Evolutionary conservation across 2,113 vertebrate species (phyloP).

Genomic region (Hippocampus comes): DNA sequence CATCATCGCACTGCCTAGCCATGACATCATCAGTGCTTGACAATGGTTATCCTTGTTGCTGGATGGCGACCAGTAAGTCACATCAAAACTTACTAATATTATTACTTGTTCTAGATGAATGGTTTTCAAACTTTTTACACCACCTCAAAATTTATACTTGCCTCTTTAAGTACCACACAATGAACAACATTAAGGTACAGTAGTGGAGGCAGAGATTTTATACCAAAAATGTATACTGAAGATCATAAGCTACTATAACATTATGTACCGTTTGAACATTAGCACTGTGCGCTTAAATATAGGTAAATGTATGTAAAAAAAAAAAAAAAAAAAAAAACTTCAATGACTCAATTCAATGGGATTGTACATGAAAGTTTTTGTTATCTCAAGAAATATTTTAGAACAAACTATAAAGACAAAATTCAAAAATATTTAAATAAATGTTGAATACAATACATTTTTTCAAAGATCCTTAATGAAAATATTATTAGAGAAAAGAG

Average conservation of each 20-base stretch:
- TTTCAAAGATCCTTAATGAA: no score
- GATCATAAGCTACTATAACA: not conserved
- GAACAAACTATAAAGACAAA: not conserved
- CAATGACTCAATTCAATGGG: no score
- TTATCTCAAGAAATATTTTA: not conserved
- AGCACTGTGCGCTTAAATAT: not conserved
- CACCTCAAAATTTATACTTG: not conserved
- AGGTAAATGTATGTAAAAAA: no score
- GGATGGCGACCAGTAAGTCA: not conserved
- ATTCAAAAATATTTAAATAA: not conserved
- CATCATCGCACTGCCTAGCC: not conserved
- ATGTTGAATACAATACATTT: not conserved
- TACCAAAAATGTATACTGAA: no score
- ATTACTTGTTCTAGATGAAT: not conserved
- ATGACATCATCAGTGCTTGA: not conserved
- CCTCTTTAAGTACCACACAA: not conserved
- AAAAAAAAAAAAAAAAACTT: no score
- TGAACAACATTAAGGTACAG: not conserved
- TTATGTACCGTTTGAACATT: not conserved
- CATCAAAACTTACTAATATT: not conserved
- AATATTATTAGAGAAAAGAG: not conserved
- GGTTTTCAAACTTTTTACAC: not conserved
- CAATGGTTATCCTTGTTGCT: not conserved
- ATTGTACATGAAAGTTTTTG: not conserved
- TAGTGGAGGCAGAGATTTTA: no score